Evolutionary conservation across 2,113 vertebrate species (phyloP).

Genomic region (Zapus hudsonius): DNA sequence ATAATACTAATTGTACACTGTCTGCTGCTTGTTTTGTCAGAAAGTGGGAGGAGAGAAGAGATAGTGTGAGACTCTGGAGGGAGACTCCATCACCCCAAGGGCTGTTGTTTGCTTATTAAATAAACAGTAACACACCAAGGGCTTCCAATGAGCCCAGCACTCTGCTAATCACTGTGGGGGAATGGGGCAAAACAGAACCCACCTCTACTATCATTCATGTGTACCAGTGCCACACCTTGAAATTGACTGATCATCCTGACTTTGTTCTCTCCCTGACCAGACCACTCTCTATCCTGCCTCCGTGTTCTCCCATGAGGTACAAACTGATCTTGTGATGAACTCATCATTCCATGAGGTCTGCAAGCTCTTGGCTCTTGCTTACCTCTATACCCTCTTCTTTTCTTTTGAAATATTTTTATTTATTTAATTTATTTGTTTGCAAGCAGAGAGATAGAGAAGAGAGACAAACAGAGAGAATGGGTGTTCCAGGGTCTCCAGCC

Average conservation of each 20-base stretch:
- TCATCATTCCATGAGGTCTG: background rate
- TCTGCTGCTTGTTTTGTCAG: background rate
- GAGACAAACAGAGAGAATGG: too few species aligned
- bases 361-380: background rate
- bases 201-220: background rate
- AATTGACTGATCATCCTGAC: background rate
- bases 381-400: background rate
- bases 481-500: too few species aligned
- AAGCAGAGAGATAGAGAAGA: too few species aligned
- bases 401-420: too few species aligned
- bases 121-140: background rate
- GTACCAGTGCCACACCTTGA: background rate
- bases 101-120: slow-evolving; percentile 45
- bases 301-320: background rate
- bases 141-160: background rate
- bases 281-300: background rate
- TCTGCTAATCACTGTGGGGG: background rate
- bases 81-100: background rate
- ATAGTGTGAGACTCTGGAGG: background rate
- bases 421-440: background rate
- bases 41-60: slow-evolving; percentile 7
- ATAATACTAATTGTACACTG: slow-evolving; percentile 37
- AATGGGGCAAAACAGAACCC: background rate
- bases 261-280: background rate
- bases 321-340: slow-evolving; percentile 8